A percentile compares a stretch with the other conserved stretches of the same genome.
phyloP scores from a whole-genome alignment of 2,113 vertebrate species.

The Meriones unguiculatus region DNA sequence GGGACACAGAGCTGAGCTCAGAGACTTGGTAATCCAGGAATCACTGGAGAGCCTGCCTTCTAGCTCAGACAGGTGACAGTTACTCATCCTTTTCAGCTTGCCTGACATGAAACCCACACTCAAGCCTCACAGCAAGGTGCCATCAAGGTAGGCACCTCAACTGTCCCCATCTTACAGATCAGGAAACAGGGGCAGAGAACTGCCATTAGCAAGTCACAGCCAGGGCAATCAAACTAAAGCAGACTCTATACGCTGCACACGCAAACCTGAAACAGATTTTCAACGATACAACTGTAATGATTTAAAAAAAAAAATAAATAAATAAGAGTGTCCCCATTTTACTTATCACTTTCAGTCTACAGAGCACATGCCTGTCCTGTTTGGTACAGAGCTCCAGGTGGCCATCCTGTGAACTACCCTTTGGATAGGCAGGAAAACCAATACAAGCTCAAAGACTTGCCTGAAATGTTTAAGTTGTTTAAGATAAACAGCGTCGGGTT shows the following conservation, averaged over 20 bases:
- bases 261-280: not conserved
- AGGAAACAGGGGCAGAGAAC: not conserved
- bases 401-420: accelerated
- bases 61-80: accelerated
- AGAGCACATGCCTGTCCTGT: too few relatives aligned
- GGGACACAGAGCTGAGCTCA: not conserved
- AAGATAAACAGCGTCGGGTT: accelerated
- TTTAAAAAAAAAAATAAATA: not conserved
- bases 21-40: accelerated
- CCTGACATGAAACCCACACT: not conserved
- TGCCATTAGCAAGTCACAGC: not conserved
- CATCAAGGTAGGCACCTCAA: not conserved
- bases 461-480: not conserved
- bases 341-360: not conserved
- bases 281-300: not conserved
- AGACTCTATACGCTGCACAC: not conserved
- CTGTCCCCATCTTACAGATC: not conserved
- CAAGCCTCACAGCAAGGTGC: not conserved
- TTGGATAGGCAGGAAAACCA: not conserved
- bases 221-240: not conserved
- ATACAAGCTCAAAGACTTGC: not conserved
- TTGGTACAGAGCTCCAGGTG: not conserved
- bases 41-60: accelerated
- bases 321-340: not conserved
- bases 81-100: accelerated